phyloP scores from a whole-genome alignment of 2,888 invertebrate species.

The Melolontha melolontha region DNA sequence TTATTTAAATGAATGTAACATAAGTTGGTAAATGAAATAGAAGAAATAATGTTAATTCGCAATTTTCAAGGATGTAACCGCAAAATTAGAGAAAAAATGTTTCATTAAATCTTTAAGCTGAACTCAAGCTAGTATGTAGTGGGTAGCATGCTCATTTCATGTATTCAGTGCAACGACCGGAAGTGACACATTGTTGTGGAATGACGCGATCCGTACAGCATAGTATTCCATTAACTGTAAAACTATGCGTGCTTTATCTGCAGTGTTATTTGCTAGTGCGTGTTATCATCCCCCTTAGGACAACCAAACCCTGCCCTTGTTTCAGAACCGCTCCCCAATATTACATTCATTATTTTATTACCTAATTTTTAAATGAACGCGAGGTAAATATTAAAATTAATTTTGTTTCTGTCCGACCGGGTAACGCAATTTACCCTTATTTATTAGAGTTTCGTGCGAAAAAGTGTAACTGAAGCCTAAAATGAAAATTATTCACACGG shows the following conservation, averaged over 20 bases:
- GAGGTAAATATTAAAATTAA: conserved; percentile 42
- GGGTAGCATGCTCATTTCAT: conserved; percentile 45
- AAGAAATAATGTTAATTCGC: too few relatives aligned
- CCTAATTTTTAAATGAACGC: conserved; percentile 44
- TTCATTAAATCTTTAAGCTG: too few relatives aligned
- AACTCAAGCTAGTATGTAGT: too few relatives aligned
- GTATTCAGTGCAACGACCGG: conserved; percentile 55
- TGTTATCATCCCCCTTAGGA: conserved; percentile 53
- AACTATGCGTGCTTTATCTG: conserved; percentile 62
- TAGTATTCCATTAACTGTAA: conserved; percentile 57
- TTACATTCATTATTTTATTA: conserved; percentile 46
- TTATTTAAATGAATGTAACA: too few relatives aligned
- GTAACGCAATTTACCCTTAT: conserved; percentile 7
- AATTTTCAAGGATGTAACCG: too few relatives aligned
- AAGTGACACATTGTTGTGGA: conserved; percentile 57
- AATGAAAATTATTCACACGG: too few relatives aligned
- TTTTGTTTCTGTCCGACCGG: conserved; percentile 2
- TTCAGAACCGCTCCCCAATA: conserved; percentile 47
- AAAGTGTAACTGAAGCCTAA: too few relatives aligned
- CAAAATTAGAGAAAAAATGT: too few relatives aligned
- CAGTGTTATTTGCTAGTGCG: conserved; percentile 59
- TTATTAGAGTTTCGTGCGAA: conserved; percentile 11
- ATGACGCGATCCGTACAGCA: conserved; percentile 50
- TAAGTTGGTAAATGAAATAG: too few relatives aligned
- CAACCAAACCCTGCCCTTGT: conserved; percentile 51